These are phyloP conservation scores for Zoroaster sp. DNA, from an alignment of 53 echinoderm and acorn worm genomes.

Conservation along the genomic window DNA sequence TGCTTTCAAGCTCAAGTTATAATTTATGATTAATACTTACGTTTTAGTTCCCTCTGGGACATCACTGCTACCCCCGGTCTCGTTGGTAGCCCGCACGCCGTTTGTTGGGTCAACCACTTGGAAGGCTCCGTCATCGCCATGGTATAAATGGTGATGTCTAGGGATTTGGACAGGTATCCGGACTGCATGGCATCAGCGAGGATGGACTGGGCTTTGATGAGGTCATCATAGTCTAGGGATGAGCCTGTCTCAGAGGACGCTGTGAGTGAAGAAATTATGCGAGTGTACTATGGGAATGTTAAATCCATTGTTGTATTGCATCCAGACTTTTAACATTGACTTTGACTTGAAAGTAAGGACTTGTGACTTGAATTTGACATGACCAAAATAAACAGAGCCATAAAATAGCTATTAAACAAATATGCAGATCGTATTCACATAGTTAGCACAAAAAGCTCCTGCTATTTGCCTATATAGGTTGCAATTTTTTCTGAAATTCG, in stretches of 20 bases:
- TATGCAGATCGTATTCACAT: no score
- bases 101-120: constrained; percentile 82
- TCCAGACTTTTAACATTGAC: no score
- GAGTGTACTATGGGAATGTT: neutral
- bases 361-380: neutral
- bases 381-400: neutral
- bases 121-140: constrained; percentile 87
- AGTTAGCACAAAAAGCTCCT: no score
- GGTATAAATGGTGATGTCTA: constrained; percentile 65
- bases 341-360: neutral
- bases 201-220: constrained; percentile 47
- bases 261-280: neutral
- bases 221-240: constrained; percentile 52
- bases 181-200: constrained; percentile 68
- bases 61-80: constrained; percentile 61
- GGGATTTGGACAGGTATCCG: constrained; percentile 60
- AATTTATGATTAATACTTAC: constrained; percentile 1
- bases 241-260: neutral
- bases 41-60: constrained; percentile 65
- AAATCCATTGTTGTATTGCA: no score
- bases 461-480: no score
- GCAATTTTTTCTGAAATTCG: no score
- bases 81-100: constrained; percentile 86
- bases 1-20: neutral
- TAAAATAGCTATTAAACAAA: neutral